Percentiles rank a stretch among this genome's conserved stretches.
These are phyloP conservation scores for Neoaliturus tenellus DNA, from an alignment of 2,888 invertebrate species.

Conservation along the genomic window DNA sequence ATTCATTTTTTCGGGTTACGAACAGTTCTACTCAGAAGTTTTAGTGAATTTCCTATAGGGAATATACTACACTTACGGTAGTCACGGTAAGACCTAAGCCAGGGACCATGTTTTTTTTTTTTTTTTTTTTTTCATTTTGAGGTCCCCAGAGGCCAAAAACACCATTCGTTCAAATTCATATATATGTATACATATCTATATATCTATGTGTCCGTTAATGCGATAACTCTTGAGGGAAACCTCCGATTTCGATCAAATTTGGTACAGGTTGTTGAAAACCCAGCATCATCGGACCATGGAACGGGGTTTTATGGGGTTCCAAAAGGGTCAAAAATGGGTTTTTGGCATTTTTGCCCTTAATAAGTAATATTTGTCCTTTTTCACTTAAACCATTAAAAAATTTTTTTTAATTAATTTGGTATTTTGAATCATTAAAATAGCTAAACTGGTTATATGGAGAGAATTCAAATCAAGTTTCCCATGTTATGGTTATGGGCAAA, in stretches of 20 bases:
- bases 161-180: background rate
- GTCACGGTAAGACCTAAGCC: background rate
- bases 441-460: too few species aligned
- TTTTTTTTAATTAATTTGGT: too few species aligned
- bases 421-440: too few species aligned
- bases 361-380: too few species aligned
- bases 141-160: background rate
- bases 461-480: too few species aligned
- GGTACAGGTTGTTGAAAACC: background rate
- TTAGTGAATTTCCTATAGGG: background rate
- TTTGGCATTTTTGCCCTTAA: too few species aligned
- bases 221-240: background rate
- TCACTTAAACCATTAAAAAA: too few species aligned
- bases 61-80: background rate
- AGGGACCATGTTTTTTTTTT: background rate
- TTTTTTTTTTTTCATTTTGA: background rate
- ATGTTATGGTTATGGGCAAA: too few species aligned
- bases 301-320: background rate
- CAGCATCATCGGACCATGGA: background rate
- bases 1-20: too few species aligned
- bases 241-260: background rate
- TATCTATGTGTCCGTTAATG: background rate
- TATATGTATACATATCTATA: background rate
- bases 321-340: too few species aligned
- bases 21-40: too few species aligned